Percentiles rank a stretch among this genome's conserved stretches.
Evolutionary conservation across 2,113 vertebrate genomes (phyloP).

Genomic region (Panthera tigris): DNA sequence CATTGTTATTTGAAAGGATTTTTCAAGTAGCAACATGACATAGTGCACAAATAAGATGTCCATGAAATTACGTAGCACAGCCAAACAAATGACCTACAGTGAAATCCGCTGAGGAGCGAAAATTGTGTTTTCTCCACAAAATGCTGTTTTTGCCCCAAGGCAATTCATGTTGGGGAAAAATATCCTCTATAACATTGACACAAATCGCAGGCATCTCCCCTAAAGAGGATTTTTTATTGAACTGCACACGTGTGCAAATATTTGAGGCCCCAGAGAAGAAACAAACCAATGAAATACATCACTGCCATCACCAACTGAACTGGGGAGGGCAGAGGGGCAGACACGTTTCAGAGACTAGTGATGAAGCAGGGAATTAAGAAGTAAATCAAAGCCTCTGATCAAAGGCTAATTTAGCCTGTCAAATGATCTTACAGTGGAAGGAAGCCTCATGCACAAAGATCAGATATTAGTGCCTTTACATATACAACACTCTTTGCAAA

Average conservation of each 20-base stretch:
- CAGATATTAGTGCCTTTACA: constrained; percentile 33
- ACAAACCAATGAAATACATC: neutral
- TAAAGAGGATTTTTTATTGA: neutral
- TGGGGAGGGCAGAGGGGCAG: neutral
- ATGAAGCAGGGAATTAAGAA: constrained; percentile 57
- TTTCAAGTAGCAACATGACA: neutral
- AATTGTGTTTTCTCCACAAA: constrained; percentile 21
- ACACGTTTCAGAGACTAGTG: neutral
- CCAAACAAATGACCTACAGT: constrained; percentile 33
- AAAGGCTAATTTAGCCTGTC: constrained; percentile 35
- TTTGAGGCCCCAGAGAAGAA: neutral
- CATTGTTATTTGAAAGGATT: constrained; percentile 53
- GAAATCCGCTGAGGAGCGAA: constrained; percentile 21
- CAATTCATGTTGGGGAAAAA: neutral
- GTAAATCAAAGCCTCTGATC: constrained; percentile 62
- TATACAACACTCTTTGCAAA: neutral
- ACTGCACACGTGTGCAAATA: neutral
- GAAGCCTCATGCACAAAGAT: neutral
- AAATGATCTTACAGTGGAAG: neutral
- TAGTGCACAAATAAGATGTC: neutral
- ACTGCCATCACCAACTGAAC: neutral
- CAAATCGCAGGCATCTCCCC: neutral
- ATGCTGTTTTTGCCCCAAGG: neutral
- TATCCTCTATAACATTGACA: neutral
- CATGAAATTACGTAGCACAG: neutral